A percentile compares a stretch with the other conserved stretches of the same genome.
phyloP scores from a whole-genome alignment of 1,140 invertebrate species.

The Caerostris extrusa region DNA sequence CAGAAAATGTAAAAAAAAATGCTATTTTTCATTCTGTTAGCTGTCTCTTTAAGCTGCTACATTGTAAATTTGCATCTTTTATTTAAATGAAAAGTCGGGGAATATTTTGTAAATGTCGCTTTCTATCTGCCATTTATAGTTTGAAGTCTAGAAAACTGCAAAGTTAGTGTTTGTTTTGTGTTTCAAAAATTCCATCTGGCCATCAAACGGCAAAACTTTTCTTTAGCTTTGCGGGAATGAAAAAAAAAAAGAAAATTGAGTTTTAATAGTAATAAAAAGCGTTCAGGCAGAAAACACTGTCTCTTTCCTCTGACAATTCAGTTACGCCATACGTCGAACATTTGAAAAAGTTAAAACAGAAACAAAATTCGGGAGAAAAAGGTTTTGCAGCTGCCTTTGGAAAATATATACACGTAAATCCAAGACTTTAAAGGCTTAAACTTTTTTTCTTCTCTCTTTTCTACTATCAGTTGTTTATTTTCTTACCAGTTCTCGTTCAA shows the following conservation, averaged over 20 bases:
- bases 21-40: neutral
- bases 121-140: neutral
- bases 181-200: neutral
- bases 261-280: conserved; percentile 60
- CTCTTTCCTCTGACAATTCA: conserved; percentile 37
- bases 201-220: conserved; percentile 21
- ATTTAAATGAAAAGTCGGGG: neutral
- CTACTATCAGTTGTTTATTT: conserved; percentile 70
- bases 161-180: neutral
- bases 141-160: neutral
- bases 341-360: neutral
- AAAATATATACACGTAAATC: conserved; percentile 61
- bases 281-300: conserved; percentile 36
- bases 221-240: neutral
- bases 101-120: neutral
- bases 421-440: conserved; percentile 65
- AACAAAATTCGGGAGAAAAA: neutral
- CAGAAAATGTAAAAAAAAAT: too few species aligned
- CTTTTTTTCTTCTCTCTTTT: conserved; percentile 26
- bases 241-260: neutral
- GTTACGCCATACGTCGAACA: conserved; percentile 10
- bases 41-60: neutral
- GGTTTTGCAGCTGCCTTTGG: conserved; percentile 35
- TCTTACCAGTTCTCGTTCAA: conserved; percentile 56
- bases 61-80: neutral